Evolutionary conservation across 2,113 vertebrate genomes (phyloP).

Genomic region (Eleginops maclovinus): DNA sequence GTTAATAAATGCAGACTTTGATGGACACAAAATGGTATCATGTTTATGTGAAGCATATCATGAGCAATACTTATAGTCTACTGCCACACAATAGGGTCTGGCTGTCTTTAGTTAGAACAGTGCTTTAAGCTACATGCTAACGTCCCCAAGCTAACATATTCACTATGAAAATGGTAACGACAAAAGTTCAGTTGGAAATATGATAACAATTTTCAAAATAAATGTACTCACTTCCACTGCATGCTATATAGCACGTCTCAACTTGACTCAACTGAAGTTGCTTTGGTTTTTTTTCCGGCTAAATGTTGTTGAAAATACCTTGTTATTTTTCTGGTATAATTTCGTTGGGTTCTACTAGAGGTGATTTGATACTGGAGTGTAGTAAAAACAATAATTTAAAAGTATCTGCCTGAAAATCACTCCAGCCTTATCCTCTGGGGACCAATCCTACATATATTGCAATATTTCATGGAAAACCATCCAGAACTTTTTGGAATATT

Average conservation of each 20-base stretch:
- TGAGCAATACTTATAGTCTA: not conserved
- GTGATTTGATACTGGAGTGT: too few species aligned
- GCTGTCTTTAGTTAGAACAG: not conserved
- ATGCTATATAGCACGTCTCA: too few species aligned
- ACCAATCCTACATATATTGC: not conserved
- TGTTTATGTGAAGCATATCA: not conserved
- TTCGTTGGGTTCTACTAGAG: too few species aligned
- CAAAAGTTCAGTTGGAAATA: not conserved
- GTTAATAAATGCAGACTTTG: slow-evolving; percentile 3
- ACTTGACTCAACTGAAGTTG: too few species aligned
- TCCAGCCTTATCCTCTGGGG: not conserved
- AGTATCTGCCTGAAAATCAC: too few species aligned
- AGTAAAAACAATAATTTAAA: too few species aligned
- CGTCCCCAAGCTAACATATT: not conserved
- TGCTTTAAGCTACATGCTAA: not conserved
- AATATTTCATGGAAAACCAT: not conserved
- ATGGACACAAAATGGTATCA: not conserved
- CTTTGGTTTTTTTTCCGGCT: too few species aligned
- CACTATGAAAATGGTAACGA: not conserved
- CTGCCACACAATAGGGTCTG: not conserved
- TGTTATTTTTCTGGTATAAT: too few species aligned
- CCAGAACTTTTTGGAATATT: not conserved
- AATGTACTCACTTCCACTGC: too few species aligned
- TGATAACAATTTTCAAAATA: not conserved
- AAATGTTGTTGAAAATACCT: too few species aligned